A percentile compares a stretch with the other conserved stretches of the same genome.
phyloP scores from a whole-genome alignment of 2,113 vertebrate genomes.

The Rhizomys pruinosus region DNA sequence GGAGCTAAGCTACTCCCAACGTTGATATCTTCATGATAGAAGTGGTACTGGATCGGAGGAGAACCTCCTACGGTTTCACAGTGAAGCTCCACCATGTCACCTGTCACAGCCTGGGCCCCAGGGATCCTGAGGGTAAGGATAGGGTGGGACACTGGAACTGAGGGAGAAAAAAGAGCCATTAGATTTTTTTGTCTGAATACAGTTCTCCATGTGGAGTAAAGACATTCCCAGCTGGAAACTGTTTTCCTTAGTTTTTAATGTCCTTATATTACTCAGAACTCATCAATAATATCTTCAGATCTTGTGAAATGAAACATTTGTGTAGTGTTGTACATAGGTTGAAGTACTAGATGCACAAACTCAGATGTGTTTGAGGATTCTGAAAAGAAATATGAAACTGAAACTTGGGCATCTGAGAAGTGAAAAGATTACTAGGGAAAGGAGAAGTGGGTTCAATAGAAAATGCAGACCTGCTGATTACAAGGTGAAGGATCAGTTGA shows the following conservation, averaged over 20 bases:
- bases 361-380: neutral
- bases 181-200: too few species aligned
- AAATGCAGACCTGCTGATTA: neutral
- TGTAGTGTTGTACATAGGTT: neutral
- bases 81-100: slow-evolving; percentile 3
- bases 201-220: neutral
- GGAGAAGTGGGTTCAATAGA: neutral
- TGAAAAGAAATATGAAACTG: neutral
- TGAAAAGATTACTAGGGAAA: neutral
- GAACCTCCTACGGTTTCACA: slow-evolving; percentile 45
- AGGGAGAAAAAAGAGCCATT: neutral
- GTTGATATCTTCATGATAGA: slow-evolving; percentile 36
- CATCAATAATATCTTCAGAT: neutral
- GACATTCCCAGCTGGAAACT: neutral
- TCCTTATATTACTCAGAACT: neutral
- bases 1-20: slow-evolving; percentile 3
- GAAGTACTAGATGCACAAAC: neutral
- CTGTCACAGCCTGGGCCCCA: neutral
- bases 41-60: slow-evolving; percentile 40
- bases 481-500: too few species aligned
- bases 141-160: slow-evolving; percentile 24
- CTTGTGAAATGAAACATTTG: neutral
- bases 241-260: neutral
- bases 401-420: neutral
- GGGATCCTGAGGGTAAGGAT: neutral